A percentile compares a stretch with the other conserved stretches of the same genome.
Conservation (phyloP, 2,888 invertebrate species). For the Leucoptera coffeella region DNA sequence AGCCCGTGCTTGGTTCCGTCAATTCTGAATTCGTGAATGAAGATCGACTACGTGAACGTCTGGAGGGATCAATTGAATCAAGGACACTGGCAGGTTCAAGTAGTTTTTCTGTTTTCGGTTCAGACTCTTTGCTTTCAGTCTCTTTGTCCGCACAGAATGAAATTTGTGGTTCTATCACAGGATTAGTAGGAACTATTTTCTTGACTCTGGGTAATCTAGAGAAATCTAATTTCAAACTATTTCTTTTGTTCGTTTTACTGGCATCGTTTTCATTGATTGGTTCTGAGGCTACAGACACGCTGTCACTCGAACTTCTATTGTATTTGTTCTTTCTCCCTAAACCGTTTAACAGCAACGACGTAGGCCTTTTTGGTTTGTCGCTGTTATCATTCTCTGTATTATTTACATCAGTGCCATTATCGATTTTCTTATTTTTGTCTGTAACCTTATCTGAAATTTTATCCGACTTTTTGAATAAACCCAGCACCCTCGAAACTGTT, state of each 20-base stretch:
- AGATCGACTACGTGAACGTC: conserved; percentile 36
- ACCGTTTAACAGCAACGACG: conserved; percentile 45
- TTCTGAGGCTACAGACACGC: conserved; percentile 13
- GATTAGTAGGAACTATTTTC: conserved; percentile 51
- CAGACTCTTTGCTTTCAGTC: conserved; percentile 22
- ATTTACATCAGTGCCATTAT: conserved; percentile 11
- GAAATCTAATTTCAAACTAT: conserved; percentile 59
- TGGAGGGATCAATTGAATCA: conserved; percentile 17
- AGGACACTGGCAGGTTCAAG: conserved; percentile 10
- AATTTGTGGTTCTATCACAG: conserved; percentile 48
- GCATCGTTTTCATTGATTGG: conserved; percentile 20
- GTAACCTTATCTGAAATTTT: conserved; percentile 49
- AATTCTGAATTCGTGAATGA: conserved; percentile 44
- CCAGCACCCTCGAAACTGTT: conserved; percentile 69
- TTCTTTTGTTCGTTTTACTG: conserved; percentile 27
- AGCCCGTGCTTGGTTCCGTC: conserved; percentile 25
- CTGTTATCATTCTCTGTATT: conserved; percentile 14
- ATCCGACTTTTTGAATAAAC: conserved; percentile 70
- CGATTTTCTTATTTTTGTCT: conserved; percentile 19
- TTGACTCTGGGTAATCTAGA: conserved; percentile 53
- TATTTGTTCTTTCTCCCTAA: conserved; percentile 46
- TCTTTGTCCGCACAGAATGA: conserved; percentile 25
- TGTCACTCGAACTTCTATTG: conserved; percentile 39
- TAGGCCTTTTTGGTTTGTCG: conserved; percentile 49
- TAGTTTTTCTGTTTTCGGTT: conserved; percentile 16